phyloP scores from a whole-genome alignment of 2,888 invertebrate species.

The Lepidochitona cinerea region DNA sequence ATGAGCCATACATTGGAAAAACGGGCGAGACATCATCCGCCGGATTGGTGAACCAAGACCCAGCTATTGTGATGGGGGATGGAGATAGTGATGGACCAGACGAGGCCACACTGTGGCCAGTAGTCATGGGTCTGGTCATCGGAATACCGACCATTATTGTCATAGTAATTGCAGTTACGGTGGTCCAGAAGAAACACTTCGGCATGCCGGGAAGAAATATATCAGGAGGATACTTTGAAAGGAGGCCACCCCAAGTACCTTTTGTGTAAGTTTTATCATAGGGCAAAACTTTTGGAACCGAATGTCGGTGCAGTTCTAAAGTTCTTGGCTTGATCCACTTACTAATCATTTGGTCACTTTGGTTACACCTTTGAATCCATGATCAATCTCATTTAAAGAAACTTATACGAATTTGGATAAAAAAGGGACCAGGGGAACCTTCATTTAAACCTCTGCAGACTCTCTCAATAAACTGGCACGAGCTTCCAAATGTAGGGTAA shows the following conservation, averaged over 20 bases:
- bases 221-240: constrained; percentile 8
- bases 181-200: constrained; percentile 36
- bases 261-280: constrained; percentile 5
- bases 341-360: no score
- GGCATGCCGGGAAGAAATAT: constrained; percentile 18
- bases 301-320: no score
- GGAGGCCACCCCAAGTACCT: neutral
- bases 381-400: no score
- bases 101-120: constrained; percentile 34
- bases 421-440: no score
- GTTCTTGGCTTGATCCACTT: no score
- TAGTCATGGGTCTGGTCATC: constrained; percentile 37
- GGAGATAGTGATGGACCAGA: neutral
- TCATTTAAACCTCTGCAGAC: no score
- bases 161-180: constrained; percentile 38
- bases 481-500: no score
- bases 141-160: constrained; percentile 44
- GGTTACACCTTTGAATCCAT: no score
- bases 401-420: no score
- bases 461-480: no score
- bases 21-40: neutral
- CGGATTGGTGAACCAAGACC: neutral
- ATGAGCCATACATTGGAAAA: neutral
- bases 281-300: no score
- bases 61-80: neutral